A percentile compares a stretch with the other conserved stretches of the same genome.
These are phyloP conservation scores for Bicyclus anynana DNA, from an alignment of 1,140 invertebrate species.

Conservation along the genomic window DNA sequence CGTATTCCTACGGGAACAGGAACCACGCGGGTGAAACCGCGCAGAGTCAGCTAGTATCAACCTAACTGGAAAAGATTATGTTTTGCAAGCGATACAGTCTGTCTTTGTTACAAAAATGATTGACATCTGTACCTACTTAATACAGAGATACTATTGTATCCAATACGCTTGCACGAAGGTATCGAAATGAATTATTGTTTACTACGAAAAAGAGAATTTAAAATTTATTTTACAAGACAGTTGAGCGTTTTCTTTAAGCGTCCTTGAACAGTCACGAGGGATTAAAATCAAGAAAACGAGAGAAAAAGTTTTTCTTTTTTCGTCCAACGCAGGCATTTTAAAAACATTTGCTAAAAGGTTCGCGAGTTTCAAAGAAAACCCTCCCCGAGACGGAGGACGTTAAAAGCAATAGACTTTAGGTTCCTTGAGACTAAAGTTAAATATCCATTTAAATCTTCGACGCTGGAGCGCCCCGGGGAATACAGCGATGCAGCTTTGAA, in stretches of 20 bases:
- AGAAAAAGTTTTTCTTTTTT: slow-evolving; percentile 42
- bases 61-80: too few relatives aligned
- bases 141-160: too few relatives aligned
- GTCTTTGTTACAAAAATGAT: too few relatives aligned
- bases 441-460: slow-evolving; percentile 76
- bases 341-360: slow-evolving; percentile 71
- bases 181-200: too few relatives aligned
- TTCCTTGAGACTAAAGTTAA: slow-evolving; percentile 73
- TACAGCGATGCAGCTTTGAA: slow-evolving; percentile 54
- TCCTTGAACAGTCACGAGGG: slow-evolving; percentile 17
- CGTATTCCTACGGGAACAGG: too few relatives aligned
- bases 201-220: too few relatives aligned
- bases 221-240: too few relatives aligned
- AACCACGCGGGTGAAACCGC: too few relatives aligned
- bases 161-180: too few relatives aligned
- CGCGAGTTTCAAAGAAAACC: slow-evolving; percentile 56
- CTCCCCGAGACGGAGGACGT: slow-evolving; percentile 45
- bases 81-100: too few relatives aligned
- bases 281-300: slow-evolving; percentile 34
- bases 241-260: background rate
- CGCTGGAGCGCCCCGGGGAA: slow-evolving; percentile 47
- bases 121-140: too few relatives aligned
- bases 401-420: slow-evolving; percentile 70
- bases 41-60: too few relatives aligned
- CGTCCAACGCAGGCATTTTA: slow-evolving; percentile 55